Evolutionary conservation across 92 coral and sea anemone genomes (phyloP), one percentile per base, ranked within the genome.

Genomic region (Epizoanthus scotinus): DNA sequence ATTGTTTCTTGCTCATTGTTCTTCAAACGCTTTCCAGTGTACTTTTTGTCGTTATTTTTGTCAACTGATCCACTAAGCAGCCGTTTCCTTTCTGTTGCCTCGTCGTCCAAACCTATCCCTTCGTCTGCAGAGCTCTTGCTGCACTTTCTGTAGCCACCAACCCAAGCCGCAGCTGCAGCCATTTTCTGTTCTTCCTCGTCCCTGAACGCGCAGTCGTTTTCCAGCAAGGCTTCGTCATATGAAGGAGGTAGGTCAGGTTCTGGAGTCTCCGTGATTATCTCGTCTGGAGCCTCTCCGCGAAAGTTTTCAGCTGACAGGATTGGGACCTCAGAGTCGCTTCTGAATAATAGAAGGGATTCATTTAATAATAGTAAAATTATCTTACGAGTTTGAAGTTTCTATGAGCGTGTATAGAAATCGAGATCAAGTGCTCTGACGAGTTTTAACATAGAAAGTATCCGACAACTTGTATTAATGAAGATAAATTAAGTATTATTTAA

Each of bases 61-160:
- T 75, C 81, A 6, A 22, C 13, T 19, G 50, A 19, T 20, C 9
- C 24, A 20, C 63, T 20, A 3, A 22, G 54, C 5, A 57, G 38
- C 42, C 22, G 18, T 21, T 38, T 75, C 13, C 62, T 75, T 27
- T 75, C 68, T 20, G 9, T 13, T 5, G 49, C 56, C 2, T 74
- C 80, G 4, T 75, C 67, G 17, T 75, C 81, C 18, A 75, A 55
- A 8, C 81, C 81, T 13, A 75, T 59, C 25, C 81, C 81, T 38
- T 75, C 81, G 62, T 75, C 81, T 12, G 81, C 54, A 3, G 81
- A 75, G 36, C 55, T 75, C 8, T 53, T 26, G 19, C 67, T 17
- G 29, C 68, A 59, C 36, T 20, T 27, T 6, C 44, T 38, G 20
- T 9, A n/a, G 34, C 63, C 81, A 7, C 47, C 36, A 1, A 75